Conservation (phyloP, 2,888 invertebrate genomes). For the Amblyteles armatorius region DNA sequence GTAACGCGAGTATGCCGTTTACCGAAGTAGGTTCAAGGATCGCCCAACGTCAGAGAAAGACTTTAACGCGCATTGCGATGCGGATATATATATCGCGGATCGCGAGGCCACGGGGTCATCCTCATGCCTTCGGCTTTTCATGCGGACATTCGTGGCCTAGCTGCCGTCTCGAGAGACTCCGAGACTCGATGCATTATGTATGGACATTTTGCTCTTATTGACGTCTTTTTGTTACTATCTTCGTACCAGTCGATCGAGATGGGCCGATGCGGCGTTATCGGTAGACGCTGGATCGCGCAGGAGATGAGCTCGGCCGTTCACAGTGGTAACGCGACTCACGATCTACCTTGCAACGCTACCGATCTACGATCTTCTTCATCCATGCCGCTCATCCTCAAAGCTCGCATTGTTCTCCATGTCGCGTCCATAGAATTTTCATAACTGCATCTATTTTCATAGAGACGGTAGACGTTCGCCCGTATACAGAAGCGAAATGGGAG, state of each 20-base stretch:
- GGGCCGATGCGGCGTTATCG: constrained; percentile 12
- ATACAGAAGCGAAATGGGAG: neutral
- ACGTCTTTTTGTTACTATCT: neutral
- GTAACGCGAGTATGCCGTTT: constrained; percentile 19
- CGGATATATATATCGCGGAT: constrained; percentile 32
- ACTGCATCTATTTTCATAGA: neutral
- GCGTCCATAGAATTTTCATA: constrained; percentile 4
- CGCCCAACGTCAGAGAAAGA: constrained; percentile 48
- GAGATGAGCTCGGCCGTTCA: neutral
- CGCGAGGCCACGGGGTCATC: constrained; percentile 76
- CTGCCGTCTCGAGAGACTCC: constrained; percentile 56
- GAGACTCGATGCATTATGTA: constrained; percentile 61
- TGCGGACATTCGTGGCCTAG: constrained; percentile 77
- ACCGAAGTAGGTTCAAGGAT: constrained; percentile 81
- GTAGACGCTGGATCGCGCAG: neutral
- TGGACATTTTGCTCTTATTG: constrained; percentile 50
- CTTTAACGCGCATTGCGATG: constrained; percentile 17
- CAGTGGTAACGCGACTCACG: constrained; percentile 35
- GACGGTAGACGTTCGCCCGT: neutral
- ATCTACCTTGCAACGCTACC: constrained; percentile 36
- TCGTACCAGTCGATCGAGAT: constrained; percentile 12
- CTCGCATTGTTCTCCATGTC: neutral
- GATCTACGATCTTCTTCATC: constrained; percentile 10
- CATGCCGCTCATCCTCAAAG: neutral
- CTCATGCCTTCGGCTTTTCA: constrained; percentile 76